These are phyloP conservation scores for Drosophila trichaetosa DNA, from an alignment of 2,888 invertebrate genomes.

Conservation along the genomic window DNA sequence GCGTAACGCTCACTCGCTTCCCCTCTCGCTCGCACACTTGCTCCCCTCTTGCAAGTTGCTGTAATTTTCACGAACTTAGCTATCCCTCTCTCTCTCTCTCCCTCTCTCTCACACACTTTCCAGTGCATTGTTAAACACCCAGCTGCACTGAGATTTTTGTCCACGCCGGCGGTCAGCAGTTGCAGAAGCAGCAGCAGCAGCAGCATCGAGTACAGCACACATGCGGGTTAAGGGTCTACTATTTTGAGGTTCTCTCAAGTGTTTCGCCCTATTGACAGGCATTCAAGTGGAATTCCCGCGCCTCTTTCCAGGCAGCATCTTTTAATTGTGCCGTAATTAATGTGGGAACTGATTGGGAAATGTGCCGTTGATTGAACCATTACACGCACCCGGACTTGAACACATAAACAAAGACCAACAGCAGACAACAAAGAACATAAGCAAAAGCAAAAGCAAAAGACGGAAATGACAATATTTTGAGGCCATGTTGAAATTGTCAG, in stretches of 20 bases:
- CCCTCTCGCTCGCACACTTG: neutral
- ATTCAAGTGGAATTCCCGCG: slow-evolving; percentile 74
- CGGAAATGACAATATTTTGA: slow-evolving; percentile 13
- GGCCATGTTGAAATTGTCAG: slow-evolving; percentile 66
- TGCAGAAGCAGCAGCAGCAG: slow-evolving; percentile 7
- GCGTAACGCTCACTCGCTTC: slow-evolving; percentile 59
- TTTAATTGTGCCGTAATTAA: slow-evolving; percentile 79
- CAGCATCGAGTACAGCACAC: slow-evolving; percentile 3
- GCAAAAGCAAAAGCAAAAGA: neutral
- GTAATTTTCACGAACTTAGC: slow-evolving; percentile 11
- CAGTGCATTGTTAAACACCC: slow-evolving; percentile 42
- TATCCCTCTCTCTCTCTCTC: slow-evolving; percentile 1
- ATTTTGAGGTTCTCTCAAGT: slow-evolving; percentile 52
- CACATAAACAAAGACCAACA: slow-evolving; percentile 27
- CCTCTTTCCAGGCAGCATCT: slow-evolving; percentile 35
- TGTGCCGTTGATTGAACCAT: slow-evolving; percentile 70
- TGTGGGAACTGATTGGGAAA: slow-evolving; percentile 73
- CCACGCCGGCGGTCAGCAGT: slow-evolving; percentile 74
- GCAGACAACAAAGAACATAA: neutral
- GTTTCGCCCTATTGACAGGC: slow-evolving; percentile 62
- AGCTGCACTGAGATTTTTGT: slow-evolving; percentile 68
- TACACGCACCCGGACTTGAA: slow-evolving; percentile 47
- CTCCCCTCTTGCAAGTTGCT: slow-evolving; percentile 1
- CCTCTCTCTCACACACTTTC: neutral
- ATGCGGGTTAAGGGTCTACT: slow-evolving; percentile 57